Conservation (phyloP, 2,113 vertebrate species). For the Coracopsis vasa region DNA sequence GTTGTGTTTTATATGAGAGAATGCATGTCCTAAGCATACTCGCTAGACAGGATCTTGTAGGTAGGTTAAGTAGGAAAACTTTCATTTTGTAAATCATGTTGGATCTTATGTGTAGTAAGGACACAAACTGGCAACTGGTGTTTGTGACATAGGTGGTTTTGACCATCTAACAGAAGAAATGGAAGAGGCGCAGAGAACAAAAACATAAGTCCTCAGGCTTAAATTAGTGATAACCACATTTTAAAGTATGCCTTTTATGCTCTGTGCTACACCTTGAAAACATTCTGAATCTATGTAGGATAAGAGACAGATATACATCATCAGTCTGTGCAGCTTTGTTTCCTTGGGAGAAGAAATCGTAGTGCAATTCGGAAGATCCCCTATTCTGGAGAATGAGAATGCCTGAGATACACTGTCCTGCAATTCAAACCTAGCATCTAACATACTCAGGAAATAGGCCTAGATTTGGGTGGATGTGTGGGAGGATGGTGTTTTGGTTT, state of each 20-base stretch:
- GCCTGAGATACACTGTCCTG: neutral
- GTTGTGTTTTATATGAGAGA: neutral
- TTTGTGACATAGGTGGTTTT: neutral
- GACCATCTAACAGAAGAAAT: neutral
- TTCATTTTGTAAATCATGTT: neutral
- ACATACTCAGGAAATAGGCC: neutral
- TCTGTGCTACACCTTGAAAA: neutral
- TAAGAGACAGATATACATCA: neutral
- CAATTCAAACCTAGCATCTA: neutral
- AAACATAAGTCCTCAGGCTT: neutral
- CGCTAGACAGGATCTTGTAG: neutral
- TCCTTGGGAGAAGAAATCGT: neutral
- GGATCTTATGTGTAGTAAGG: neutral
- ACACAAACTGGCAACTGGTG: neutral
- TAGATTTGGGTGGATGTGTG: neutral
- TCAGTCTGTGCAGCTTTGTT: neutral
- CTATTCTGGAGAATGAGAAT: neutral
- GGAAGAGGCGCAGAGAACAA: neutral
- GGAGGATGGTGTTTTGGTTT: neutral
- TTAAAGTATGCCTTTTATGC: neutral
- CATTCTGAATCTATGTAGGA: neutral
- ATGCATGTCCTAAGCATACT: neutral
- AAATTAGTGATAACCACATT: neutral
- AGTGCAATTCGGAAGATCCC: neutral
- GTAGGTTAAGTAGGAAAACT: neutral